Conservation (phyloP, 2,113 vertebrate species). For the Salvelinus fontinalis region DNA sequence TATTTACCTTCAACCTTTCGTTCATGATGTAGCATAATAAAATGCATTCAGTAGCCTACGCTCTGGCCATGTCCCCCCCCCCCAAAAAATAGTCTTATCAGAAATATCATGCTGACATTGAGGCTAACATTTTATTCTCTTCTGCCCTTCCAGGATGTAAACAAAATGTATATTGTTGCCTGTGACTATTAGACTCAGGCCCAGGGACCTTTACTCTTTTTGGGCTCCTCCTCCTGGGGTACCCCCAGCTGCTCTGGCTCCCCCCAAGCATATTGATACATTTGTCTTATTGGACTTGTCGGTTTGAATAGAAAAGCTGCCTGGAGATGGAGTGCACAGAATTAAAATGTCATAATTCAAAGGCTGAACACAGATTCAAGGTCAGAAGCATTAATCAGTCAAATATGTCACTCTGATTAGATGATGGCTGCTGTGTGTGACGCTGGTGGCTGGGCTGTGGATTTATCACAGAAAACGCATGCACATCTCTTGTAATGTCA, state of each 20-base stretch:
- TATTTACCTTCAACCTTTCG: background rate
- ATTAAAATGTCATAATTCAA: slow-evolving; percentile 22
- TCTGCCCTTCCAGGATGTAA: background rate
- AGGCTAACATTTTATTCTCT: background rate
- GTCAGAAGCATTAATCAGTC: slow-evolving; percentile 20
- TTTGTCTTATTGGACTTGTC: background rate
- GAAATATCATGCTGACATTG: background rate
- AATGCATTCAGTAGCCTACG: background rate
- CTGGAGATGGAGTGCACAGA: slow-evolving; percentile 5
- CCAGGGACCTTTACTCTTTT: background rate
- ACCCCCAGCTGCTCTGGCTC: background rate
- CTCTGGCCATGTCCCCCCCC: background rate
- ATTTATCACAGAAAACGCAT: background rate
- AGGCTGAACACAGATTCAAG: slow-evolving; percentile 18
- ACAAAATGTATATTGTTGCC: background rate
- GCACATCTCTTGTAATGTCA: too few species aligned
- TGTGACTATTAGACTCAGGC: background rate
- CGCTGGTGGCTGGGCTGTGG: background rate
- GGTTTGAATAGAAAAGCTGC: background rate
- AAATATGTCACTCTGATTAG: slow-evolving; percentile 24
- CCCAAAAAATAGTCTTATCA: background rate
- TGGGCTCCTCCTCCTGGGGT: background rate
- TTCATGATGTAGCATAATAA: background rate
- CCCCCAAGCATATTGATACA: background rate
- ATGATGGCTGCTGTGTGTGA: background rate